Evolutionary conservation across 2,113 vertebrate genomes (phyloP).

Genomic region (Daubentonia madagascariensis): DNA sequence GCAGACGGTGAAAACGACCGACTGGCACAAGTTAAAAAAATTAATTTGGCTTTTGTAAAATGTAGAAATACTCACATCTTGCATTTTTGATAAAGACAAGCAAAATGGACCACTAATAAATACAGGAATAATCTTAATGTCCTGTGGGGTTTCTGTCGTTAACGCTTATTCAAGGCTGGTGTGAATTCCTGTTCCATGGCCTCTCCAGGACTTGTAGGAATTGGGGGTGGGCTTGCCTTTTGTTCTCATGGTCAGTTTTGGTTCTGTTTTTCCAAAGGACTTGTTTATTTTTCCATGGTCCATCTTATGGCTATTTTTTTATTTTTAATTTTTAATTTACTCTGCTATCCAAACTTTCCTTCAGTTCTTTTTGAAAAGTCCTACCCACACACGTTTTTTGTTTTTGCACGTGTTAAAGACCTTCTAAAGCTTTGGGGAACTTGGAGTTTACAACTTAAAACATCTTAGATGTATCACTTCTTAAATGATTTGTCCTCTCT

Average conservation of each 20-base stretch:
- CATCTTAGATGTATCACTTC: neutral
- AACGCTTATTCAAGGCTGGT: neutral
- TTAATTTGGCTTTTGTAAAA: neutral
- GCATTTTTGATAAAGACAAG: neutral
- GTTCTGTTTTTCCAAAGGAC: neutral
- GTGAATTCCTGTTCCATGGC: neutral
- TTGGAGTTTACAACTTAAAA: neutral
- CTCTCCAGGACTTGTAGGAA: neutral
- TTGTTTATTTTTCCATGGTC: neutral
- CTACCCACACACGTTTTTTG: neutral
- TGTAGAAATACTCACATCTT: neutral
- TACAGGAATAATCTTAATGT: neutral
- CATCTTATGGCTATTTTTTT: neutral
- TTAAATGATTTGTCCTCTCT: neutral
- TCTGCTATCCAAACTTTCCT: neutral
- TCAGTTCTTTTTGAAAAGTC: neutral
- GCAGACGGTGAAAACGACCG: neutral
- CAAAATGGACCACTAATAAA: neutral
- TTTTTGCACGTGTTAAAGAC: neutral
- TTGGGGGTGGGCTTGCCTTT: neutral
- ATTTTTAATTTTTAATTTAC: neutral
- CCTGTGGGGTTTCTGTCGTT: accelerated
- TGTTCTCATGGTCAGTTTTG: neutral
- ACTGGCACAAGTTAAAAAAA: neutral
- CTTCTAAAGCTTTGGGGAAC: neutral